Evolutionary conservation across 2,797 vertebrate genomes (phyloP).

Genomic region (Microctenopoma steveboyesi): DNA sequence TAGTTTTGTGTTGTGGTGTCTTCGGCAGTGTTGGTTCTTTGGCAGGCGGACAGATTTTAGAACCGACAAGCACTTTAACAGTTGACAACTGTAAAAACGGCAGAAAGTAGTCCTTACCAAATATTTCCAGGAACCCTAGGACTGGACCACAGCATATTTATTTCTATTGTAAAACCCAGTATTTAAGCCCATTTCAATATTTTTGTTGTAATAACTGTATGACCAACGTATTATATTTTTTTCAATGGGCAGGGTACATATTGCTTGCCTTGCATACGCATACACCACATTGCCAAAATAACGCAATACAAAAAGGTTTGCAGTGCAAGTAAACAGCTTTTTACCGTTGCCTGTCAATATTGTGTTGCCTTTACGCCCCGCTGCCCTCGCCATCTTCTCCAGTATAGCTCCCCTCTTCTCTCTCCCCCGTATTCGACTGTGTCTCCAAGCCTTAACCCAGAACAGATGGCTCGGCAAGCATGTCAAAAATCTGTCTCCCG

Average conservation of each 20-base stretch:
- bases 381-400: slow-evolving; percentile 67
- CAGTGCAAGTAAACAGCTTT: slow-evolving; percentile 55
- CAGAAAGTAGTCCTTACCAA: slow-evolving; percentile 20
- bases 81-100: slow-evolving; percentile 28
- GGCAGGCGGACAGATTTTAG: slow-evolving; percentile 46
- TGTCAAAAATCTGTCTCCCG: slow-evolving; percentile 94
- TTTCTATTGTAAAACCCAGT: slow-evolving; percentile 27
- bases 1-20: slow-evolving; percentile 52
- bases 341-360: slow-evolving; percentile 66
- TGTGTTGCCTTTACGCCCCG: slow-evolving; percentile 54
- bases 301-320: slow-evolving; percentile 51
- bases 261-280: slow-evolving; percentile 15
- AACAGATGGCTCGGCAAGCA: slow-evolving; percentile 90
- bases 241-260: slow-evolving; percentile 16
- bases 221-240: slow-evolving; percentile 27
- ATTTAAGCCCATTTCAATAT: slow-evolving; percentile 28
- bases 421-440: slow-evolving; percentile 68
- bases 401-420: slow-evolving; percentile 50
- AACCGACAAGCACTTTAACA: slow-evolving; percentile 23
- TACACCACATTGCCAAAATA: slow-evolving; percentile 19
- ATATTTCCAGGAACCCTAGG: slow-evolving; percentile 20
- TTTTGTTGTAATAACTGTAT: slow-evolving; percentile 20
- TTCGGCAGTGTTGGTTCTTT: slow-evolving; percentile 28
- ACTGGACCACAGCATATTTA: slow-evolving; percentile 30
- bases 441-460: slow-evolving; percentile 85